These are phyloP conservation scores for Amblyteles armatorius DNA, from an alignment of 2,888 invertebrate genomes.

Conservation along the genomic window DNA sequence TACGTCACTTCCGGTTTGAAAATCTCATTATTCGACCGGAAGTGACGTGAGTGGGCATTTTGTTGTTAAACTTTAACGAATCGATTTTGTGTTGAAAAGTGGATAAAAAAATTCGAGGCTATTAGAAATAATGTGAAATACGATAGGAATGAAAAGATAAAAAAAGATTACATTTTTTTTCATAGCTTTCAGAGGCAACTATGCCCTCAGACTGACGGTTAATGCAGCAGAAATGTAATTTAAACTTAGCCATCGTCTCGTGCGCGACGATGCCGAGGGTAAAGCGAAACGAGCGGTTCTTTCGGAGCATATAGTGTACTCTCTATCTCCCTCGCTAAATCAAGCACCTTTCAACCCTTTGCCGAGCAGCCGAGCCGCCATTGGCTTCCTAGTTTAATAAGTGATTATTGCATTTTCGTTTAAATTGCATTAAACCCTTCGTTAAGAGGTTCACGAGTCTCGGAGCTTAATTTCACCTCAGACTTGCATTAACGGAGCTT, in stretches of 20 bases:
- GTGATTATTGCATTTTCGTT: slow-evolving; percentile 17
- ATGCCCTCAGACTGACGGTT: slow-evolving; percentile 37
- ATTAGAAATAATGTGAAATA: not conserved
- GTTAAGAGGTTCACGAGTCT: not conserved
- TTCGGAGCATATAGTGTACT: not conserved
- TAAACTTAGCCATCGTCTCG: slow-evolving; percentile 61
- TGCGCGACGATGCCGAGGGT: slow-evolving; percentile 7
- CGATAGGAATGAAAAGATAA: not conserved
- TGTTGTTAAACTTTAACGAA: not conserved
- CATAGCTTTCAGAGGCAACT: not conserved
- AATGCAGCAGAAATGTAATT: slow-evolving; percentile 69
- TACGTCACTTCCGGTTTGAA: too few species aligned
- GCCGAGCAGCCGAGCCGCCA: slow-evolving; percentile 5
- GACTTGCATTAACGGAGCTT: not conserved
- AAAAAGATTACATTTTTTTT: not conserved
- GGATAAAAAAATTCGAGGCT: not conserved
- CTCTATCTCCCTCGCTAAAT: slow-evolving; percentile 10
- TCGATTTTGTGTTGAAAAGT: not conserved
- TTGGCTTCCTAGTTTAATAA: slow-evolving; percentile 10
- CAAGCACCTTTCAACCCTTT: slow-evolving; percentile 11
- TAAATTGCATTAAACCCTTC: slow-evolving; percentile 11
- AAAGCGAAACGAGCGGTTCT: slow-evolving; percentile 16
- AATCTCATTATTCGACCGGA: too few species aligned
- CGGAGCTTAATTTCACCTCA: not conserved
- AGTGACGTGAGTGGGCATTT: not conserved